These are phyloP conservation scores for Ciconia boyciana DNA, from an alignment of 2,113 vertebrate species.

Conservation along the genomic window DNA sequence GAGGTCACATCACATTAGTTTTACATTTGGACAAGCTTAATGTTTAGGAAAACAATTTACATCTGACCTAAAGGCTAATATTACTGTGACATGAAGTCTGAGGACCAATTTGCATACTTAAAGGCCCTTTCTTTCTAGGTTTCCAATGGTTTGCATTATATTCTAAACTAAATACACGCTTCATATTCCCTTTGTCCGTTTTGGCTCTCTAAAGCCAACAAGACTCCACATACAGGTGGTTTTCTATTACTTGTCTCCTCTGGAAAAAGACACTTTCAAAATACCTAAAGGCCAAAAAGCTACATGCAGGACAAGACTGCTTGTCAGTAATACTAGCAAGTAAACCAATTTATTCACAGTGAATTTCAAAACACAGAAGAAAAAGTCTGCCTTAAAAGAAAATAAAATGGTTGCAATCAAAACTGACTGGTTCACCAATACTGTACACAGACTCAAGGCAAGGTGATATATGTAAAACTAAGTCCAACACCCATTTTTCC, in stretches of 20 bases:
- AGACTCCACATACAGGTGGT: background rate
- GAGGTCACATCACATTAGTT: background rate
- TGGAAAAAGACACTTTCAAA: background rate
- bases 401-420: background rate
- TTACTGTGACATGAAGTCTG: conserved; percentile 22
- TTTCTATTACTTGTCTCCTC: background rate
- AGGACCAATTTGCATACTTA: conserved; percentile 47
- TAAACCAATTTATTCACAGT: background rate
- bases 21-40: background rate
- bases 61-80: conserved; percentile 45
- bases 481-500: background rate
- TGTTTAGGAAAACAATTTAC: conserved; percentile 20
- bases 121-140: conserved; percentile 10
- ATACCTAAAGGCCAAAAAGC: background rate
- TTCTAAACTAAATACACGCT: background rate
- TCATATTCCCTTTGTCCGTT: background rate
- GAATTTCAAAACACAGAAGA: background rate
- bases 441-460: background rate
- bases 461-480: background rate
- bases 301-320: background rate
- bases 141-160: background rate
- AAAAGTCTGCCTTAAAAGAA: background rate
- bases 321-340: background rate
- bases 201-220: background rate
- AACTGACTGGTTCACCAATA: background rate